Evolutionary conservation across 2,797 vertebrate species (phyloP), one percentile per base, ranked within the genome.

Genomic region (Thunnus albacares): DNA sequence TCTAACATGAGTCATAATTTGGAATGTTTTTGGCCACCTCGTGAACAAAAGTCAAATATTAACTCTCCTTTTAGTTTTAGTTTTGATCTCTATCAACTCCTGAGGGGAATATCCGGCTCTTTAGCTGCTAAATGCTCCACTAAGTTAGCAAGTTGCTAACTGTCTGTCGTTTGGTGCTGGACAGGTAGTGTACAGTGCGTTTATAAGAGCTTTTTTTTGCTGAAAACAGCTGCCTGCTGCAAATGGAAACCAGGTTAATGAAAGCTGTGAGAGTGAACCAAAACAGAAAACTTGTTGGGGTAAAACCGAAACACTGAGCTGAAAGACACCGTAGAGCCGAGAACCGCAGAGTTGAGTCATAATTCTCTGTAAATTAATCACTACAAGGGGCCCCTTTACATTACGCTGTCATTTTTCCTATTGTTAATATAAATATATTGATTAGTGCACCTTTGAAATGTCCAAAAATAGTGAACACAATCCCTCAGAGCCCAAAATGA

Each of bases 31-130:
- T 60, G 8, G 17, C 22, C 51, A 30, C 45, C n/a, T 57, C 0
- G 33, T 41, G n/a, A 22, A 49, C 53, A 4, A 20, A 7, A 47
- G 11, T 14, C 20, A 9, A 33, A 53, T 8, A 61, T 60, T 22
- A 14, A 26, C 30, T 6, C 24, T 11, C 26, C 28, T 66, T 61
- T 51, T 15, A 38, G 26, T 22, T 71, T 9, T 51, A 51, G 12
- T 17, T 71, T 67, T 57, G 66, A 13, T 59, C 72, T 45, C 43
- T 8, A 33, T 59, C 30, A 47, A 5, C 74, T 76, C 28, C 49
- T 26, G 17, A 51, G 22, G 24, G 9, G 65, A 26, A 26, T 43
- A 43, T 15, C n/a, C 11, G 38, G 11, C 38, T 38, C 38, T 38
- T 38, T 38, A 57, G 53, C 53, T 66, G 65, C 70, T 67, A n/a